These are phyloP conservation scores for Cuniculus paca DNA, from an alignment of 2,797 vertebrate species.

Conservation along the genomic window DNA sequence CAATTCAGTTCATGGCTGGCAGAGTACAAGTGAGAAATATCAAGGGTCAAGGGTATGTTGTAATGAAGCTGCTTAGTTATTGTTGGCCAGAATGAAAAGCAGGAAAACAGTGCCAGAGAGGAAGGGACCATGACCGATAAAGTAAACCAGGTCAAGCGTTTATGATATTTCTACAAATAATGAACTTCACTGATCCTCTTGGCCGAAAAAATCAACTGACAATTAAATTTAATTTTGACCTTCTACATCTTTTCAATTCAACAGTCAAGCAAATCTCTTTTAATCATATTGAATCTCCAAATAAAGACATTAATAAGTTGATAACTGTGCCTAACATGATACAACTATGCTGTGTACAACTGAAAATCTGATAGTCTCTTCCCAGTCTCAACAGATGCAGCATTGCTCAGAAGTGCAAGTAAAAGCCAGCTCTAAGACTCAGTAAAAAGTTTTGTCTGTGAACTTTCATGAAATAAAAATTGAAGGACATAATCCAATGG, in stretches of 20 bases:
- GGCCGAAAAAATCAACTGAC: no score
- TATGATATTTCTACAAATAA: no score
- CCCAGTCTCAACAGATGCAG: background rate
- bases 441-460: background rate
- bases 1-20: background rate
- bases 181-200: no score
- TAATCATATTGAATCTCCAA: background rate
- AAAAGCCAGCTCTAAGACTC: background rate
- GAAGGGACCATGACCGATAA: no score
- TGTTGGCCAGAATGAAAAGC: background rate
- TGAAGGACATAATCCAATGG: background rate
- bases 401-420: background rate
- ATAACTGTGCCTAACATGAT: no score
- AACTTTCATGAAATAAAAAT: background rate
- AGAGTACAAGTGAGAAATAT: background rate
- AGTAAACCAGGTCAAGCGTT: no score
- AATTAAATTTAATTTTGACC: background rate
- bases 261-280: background rate
- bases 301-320: background rate
- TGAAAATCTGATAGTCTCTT: background rate
- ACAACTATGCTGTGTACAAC: background rate
- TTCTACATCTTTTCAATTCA: background rate
- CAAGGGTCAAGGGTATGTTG: background rate
- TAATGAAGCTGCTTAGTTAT: background rate
- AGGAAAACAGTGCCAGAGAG: background rate